Base-by-base conservation (phyloP, 2,888 invertebrate genomes). In the Caenorhabditis uteleia region DNA sequence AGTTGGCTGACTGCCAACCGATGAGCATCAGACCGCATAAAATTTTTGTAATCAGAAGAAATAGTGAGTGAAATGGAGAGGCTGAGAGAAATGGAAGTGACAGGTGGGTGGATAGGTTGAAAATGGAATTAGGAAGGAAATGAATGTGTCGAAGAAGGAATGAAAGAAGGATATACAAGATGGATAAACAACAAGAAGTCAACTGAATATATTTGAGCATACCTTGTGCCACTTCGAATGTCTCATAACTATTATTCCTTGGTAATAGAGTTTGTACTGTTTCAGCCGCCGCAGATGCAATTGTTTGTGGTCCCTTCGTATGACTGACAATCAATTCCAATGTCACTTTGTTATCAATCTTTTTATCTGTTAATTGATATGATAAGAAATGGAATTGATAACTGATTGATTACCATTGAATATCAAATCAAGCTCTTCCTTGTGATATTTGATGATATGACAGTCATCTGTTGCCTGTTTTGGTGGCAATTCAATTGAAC, bases 371-470 rank as follows among this genome's bases (percentile, higher is more conserved):
- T 42, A 21, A 14, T 48, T 27, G 20, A 16, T 25, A 18, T n/a
- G 23, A 40, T 8, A 3, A 7, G 5, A 39, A 21, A 33, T 45
- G 14, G 36, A 42, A 38, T 21, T 8, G 20, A n/a, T 2, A 2
- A 29, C 58, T 33, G n/a, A n/a, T n/a, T n/a, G n/a, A n/a, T n/a
- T 36, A 79, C 79, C 75, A 53, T 64, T 59, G 55, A 68, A 74
- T 21, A 78, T 91, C 79, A 89, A 88, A 85, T 94, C 93, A 74
- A 94, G 88, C 83, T 93, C 92, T 80, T 90, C 89, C 83, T 91
- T 89, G 61, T 90, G 89, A 86, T 93, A 92, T 78, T 90, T 89
- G 53, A 93, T 88, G 64, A 91, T 90, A 47, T 57, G 56, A 31
- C 46, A 54, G 7, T 51, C 53, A 34, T 53, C 54, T 3, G 48